phyloP scores from a whole-genome alignment of 1,140 invertebrate genomes.

The Mycetomoellerius zeteki region DNA sequence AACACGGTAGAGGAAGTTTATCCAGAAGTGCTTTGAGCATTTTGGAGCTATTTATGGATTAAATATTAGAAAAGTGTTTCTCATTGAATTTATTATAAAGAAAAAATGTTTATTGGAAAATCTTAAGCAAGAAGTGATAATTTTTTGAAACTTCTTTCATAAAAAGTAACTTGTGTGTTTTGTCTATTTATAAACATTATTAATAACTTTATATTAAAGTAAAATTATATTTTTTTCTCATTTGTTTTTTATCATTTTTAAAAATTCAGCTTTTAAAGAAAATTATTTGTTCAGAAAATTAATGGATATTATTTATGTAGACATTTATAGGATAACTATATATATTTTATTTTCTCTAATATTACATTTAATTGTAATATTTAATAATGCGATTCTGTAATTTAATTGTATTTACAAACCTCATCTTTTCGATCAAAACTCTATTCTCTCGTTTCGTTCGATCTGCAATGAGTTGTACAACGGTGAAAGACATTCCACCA shows the following conservation, averaged over 20 bases:
- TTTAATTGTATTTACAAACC: neutral
- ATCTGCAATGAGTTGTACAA: constrained; percentile 16
- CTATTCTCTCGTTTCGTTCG: constrained; percentile 10
- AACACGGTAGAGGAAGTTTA: constrained; percentile 22
- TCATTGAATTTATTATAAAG: neutral
- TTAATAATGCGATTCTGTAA: constrained; percentile 5
- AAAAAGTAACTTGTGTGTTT: neutral
- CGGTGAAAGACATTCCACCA: constrained; percentile 10
- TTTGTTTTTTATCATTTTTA: neutral
- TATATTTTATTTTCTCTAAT: neutral
- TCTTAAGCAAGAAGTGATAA: neutral
- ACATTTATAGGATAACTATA: neutral
- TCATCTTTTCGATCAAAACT: constrained; percentile 5
- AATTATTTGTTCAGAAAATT: neutral
- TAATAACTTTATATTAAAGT: neutral
- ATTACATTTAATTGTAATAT: neutral
- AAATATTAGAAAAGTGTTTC: constrained; percentile 15
- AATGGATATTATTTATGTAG: neutral
- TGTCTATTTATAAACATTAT: neutral
- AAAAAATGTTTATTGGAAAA: neutral
- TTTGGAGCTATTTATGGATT: constrained; percentile 12
- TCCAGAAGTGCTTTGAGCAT: constrained; percentile 7
- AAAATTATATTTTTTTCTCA: neutral
- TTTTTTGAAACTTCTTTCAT: neutral
- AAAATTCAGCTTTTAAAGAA: neutral